These are phyloP conservation scores for Poecile atricapillus DNA, from an alignment of 2,113 vertebrate species.

Conservation along the genomic window DNA sequence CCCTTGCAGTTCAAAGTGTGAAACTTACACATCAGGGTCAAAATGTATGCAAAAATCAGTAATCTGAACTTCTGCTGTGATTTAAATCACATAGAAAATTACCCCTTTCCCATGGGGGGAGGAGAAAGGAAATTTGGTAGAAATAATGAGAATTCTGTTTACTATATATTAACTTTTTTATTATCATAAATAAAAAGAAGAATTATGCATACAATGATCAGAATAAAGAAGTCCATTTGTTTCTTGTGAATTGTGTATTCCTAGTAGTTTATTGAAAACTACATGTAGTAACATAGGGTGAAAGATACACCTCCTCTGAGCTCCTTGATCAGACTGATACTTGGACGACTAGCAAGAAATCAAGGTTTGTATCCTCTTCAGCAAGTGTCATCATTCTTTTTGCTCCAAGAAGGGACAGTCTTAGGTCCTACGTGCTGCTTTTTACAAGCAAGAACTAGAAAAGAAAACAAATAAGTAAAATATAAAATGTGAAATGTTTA, in stretches of 20 bases:
- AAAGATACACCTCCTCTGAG: neutral
- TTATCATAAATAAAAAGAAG: neutral
- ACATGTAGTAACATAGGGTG: neutral
- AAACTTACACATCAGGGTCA: neutral
- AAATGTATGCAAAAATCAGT: neutral
- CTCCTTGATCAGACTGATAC: neutral
- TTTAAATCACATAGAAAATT: neutral
- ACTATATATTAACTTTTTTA: neutral
- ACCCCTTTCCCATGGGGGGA: rapidly evolving
- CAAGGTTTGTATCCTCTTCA: neutral
- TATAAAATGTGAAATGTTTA: neutral
- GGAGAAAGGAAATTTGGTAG: neutral
- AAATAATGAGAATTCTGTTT: neutral
- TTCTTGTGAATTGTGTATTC: neutral
- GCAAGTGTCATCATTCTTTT: neutral
- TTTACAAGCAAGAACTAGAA: neutral
- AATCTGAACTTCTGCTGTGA: neutral
- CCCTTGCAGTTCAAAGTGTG: neutral
- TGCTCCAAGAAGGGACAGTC: neutral
- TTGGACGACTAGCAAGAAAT: neutral
- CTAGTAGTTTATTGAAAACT: neutral
- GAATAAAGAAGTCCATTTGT: neutral
- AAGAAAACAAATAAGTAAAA: neutral
- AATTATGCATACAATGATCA: neutral
- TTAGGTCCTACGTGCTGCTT: neutral